Evolutionary conservation across 37 sponge, comb jelly and placozoan species (phyloP).

Genomic region (Aphrocallistes beatrix): DNA sequence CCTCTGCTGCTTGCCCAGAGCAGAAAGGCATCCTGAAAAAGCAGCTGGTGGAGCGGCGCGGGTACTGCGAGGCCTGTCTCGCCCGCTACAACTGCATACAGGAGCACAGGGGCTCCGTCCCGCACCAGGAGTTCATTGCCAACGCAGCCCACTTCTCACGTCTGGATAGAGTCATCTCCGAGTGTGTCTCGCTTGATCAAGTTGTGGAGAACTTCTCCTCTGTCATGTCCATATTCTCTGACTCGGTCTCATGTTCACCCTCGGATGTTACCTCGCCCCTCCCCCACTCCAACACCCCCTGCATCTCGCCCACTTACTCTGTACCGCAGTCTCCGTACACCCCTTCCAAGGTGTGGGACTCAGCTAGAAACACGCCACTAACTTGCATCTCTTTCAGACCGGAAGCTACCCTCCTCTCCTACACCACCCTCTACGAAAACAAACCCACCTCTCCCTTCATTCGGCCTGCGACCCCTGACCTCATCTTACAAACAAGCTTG

Average conservation of each 20-base stretch:
- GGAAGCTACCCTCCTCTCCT: not conserved
- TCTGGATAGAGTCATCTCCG: not conserved
- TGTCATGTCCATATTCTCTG: not conserved
- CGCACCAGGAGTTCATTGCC: not conserved
- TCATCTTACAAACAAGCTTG: not conserved
- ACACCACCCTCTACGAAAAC: not conserved
- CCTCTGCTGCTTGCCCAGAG: not conserved
- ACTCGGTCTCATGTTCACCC: not conserved
- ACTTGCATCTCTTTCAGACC: not conserved
- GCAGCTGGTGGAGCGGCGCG: not conserved
- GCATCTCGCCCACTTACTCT: not conserved
- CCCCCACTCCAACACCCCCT: not conserved
- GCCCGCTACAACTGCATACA: not conserved
- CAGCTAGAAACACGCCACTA: not conserved
- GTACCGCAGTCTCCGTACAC: not conserved
- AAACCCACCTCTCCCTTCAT: not conserved
- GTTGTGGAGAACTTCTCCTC: not conserved
- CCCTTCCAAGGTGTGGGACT: not conserved
- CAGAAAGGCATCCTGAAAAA: not conserved
- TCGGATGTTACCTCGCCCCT: not conserved
- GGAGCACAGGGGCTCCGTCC: not conserved
- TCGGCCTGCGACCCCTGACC: not conserved
- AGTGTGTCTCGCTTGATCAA: not conserved
- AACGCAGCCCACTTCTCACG: not conserved
- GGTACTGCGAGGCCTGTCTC: slow-evolving; percentile 20